Evolutionary conservation across 2,113 vertebrate species (phyloP), one percentile per base, ranked within the genome.

Genomic region (Muntiacus muntjak): DNA sequence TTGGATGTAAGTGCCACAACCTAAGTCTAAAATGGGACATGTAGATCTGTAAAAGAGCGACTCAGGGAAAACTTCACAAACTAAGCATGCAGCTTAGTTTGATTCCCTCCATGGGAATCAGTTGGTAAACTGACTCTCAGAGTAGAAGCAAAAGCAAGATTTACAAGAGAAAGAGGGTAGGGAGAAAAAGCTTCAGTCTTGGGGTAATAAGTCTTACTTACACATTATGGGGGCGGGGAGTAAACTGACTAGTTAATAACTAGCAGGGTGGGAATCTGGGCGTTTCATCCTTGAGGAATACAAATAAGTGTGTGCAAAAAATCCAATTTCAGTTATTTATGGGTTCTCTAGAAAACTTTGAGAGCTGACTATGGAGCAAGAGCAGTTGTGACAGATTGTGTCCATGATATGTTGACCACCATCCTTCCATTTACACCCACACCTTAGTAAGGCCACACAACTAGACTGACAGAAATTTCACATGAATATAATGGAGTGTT

Each of bases 351-450:
- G 55, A 28, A 84, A 74, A 43, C 62, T 43, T 2, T 45, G 50
- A 57, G 23, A 54, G n/a, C 84, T 33, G 9, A 2, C 25, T 10
- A 15, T 8, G 45, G 9, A 71, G n/a, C 64, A 36, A 71, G 30
- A 21, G 13, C 25, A 8, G 1, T 78, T 3, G 0, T 19, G 17
- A n/a, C 45, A 50, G 45, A 26, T 21, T 33, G 0, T 15, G 16
- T 50, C 40, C n/a, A 13, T 13, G 17, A n/a, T n/a, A n/a, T n/a
- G n/a, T 26, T 23, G 1, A 25, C 23, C 23, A 25, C 76, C 7
- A 6, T 47, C 57, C 36, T 86, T 47, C n/a, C 57, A 26, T 5
- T 25, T 40, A 36, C 43, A 83, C 17, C 52, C 25, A 10, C 52
- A 58, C 9, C 17, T 64, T 21, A 9, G 15, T 54, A 21, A 91